phyloP scores from a whole-genome alignment of 1,140 invertebrate species.

The Oscheius sp. region DNA sequence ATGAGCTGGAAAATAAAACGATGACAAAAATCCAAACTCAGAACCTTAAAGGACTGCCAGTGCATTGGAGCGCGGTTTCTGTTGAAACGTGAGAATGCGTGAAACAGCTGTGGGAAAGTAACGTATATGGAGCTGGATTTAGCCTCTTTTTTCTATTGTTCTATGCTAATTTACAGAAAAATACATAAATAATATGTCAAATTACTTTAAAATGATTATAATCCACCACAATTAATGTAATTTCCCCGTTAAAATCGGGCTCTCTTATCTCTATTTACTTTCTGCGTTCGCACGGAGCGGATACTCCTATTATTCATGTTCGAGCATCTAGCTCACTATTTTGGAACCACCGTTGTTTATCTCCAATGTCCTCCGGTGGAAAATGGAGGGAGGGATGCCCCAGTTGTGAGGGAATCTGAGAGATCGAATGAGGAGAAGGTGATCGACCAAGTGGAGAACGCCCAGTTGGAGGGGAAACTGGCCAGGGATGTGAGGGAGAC shows the following conservation, averaged over 20 bases:
- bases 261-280: no score
- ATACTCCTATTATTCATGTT: background rate
- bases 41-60: background rate
- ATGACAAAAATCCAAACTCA: background rate
- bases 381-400: background rate
- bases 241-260: no score
- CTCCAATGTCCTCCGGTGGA: no score
- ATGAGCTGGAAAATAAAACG: background rate
- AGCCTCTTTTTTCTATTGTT: no score
- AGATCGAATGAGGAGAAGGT: slow-evolving; percentile 22
- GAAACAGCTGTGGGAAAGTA: no score
- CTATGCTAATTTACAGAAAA: no score
- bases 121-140: no score
- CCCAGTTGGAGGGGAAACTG: slow-evolving; percentile 4
- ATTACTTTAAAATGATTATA: no score
- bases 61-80: background rate
- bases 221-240: no score
- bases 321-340: background rate
- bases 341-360: background rate
- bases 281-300: no score
- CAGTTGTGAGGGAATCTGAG: background rate
- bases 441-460: slow-evolving; percentile 24
- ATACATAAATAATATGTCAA: no score
- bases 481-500: background rate
- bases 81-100: no score